Percentiles rank a stretch among this genome's conserved stretches.
These are phyloP conservation scores for Lasius platythorax DNA, from an alignment of 2,888 invertebrate genomes.

Conservation along the genomic window DNA sequence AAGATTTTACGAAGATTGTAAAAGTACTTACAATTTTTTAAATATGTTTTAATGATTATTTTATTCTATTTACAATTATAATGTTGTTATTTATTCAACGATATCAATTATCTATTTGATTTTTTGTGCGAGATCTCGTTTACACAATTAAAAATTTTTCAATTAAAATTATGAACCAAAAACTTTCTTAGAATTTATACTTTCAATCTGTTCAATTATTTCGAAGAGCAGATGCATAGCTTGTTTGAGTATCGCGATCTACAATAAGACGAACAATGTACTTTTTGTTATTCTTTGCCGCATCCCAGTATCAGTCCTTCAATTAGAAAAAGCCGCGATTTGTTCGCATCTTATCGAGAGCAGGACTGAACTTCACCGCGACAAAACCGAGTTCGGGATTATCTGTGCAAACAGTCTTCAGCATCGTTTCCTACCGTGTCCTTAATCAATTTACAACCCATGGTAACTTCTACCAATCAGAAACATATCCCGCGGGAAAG, in stretches of 20 bases:
- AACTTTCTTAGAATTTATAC: not conserved
- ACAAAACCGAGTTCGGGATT: constrained; percentile 34
- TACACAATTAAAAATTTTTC: not conserved
- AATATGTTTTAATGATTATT: not conserved
- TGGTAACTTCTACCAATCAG: constrained; percentile 66
- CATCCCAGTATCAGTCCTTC: not conserved
- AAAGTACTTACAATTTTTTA: not conserved
- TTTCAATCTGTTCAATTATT: constrained; percentile 6
- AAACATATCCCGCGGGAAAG: constrained; percentile 66
- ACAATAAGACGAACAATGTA: constrained; percentile 3
- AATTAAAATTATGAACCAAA: not conserved
- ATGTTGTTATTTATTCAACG: not conserved
- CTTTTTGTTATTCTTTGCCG: constrained; percentile 32
- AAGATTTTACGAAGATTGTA: not conserved
- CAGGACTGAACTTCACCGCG: constrained; percentile 14
- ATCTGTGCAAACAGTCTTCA: constrained; percentile 39
- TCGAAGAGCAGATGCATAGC: not conserved
- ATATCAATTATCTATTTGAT: not conserved
- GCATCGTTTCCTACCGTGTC: constrained; percentile 17
- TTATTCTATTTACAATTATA: not conserved
- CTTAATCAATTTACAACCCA: constrained; percentile 70
- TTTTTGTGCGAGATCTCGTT: not conserved
- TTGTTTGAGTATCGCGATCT: constrained; percentile 7
- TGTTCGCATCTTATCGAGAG: constrained; percentile 13
- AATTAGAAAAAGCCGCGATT: constrained; percentile 30